Conservation (phyloP, 2,113 vertebrate genomes). For the Speoplatyrhinus poulsoni region DNA sequence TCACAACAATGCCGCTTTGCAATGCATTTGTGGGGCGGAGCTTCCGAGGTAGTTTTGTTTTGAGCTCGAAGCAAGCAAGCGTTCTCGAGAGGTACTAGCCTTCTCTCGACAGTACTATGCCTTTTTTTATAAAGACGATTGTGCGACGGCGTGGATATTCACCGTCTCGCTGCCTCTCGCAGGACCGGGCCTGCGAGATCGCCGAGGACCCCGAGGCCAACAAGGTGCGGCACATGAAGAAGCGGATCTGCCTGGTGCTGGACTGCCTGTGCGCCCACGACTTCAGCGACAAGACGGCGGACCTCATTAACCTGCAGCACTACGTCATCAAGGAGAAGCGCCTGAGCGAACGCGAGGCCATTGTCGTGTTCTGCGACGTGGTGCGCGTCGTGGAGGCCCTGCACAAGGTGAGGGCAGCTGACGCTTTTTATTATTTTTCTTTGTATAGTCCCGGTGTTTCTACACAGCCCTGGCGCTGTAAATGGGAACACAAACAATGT, state of each 20-base stretch:
- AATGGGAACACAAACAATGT: no score
- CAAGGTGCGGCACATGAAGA: slow-evolving; percentile 91
- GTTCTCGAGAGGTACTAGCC: no score
- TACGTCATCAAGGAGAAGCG: slow-evolving; percentile 99
- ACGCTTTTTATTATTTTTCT: background rate
- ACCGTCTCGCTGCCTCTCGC: background rate
- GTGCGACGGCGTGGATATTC: no score
- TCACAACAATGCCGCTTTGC: no score
- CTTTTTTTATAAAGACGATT: no score
- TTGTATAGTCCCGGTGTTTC: background rate
- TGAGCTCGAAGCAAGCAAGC: no score
- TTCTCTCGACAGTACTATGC: no score
- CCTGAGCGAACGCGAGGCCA: slow-evolving; percentile 92
- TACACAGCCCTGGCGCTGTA: no score
- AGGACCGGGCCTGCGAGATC: slow-evolving; percentile 94
- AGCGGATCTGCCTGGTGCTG: slow-evolving; percentile 94
- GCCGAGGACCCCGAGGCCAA: slow-evolving; percentile 89
- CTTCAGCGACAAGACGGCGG: slow-evolving; percentile 95
- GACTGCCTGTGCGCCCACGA: slow-evolving; percentile 98
- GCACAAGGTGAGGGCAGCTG: slow-evolving; percentile 85
- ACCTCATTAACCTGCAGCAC: slow-evolving; percentile 98
- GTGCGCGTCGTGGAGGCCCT: slow-evolving; percentile 97
- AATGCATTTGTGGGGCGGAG: no score
- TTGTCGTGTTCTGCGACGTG: slow-evolving; percentile 98
- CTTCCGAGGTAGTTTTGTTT: no score